phyloP scores from a whole-genome alignment of 2,797 vertebrate species.

The Scyliorhinus canicula region DNA sequence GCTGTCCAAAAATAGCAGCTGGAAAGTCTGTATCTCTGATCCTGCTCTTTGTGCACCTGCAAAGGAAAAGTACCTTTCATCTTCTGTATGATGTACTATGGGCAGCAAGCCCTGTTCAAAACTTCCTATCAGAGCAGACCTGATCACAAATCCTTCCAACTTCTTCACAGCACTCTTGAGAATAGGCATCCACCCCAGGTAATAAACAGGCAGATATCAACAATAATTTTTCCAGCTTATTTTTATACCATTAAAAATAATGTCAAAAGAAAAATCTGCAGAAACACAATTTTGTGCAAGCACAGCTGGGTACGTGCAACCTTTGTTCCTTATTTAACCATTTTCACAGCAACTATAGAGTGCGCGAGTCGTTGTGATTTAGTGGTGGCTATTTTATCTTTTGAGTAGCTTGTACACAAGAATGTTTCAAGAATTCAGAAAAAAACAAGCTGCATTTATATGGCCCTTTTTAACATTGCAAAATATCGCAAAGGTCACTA shows the following conservation, averaged over 20 bases:
- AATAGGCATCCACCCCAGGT: not conserved
- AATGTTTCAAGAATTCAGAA: not conserved
- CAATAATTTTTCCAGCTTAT: not conserved
- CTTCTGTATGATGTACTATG: not conserved
- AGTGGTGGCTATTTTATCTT: not conserved
- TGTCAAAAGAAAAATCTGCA: not conserved
- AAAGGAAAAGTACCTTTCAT: not conserved
- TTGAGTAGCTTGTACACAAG: not conserved
- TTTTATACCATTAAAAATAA: not conserved
- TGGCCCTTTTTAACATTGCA: not conserved
- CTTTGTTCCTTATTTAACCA: no score
- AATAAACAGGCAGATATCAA: constrained; percentile 6
- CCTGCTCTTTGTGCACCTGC: not conserved
- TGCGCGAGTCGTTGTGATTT: not conserved
- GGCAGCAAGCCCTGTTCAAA: not conserved
- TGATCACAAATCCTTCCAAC: not conserved
- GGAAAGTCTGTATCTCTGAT: not conserved
- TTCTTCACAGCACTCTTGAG: not conserved
- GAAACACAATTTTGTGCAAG: not conserved
- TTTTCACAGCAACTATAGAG: not conserved
- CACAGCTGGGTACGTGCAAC: not conserved
- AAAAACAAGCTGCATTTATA: not conserved
- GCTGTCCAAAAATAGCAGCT: not conserved
- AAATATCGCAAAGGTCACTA: not conserved
- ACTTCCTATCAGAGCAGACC: not conserved